Evolutionary conservation across 2,888 invertebrate genomes (phyloP), one percentile per base, ranked within the genome.

Genomic region (Linyphia triangularis): DNA sequence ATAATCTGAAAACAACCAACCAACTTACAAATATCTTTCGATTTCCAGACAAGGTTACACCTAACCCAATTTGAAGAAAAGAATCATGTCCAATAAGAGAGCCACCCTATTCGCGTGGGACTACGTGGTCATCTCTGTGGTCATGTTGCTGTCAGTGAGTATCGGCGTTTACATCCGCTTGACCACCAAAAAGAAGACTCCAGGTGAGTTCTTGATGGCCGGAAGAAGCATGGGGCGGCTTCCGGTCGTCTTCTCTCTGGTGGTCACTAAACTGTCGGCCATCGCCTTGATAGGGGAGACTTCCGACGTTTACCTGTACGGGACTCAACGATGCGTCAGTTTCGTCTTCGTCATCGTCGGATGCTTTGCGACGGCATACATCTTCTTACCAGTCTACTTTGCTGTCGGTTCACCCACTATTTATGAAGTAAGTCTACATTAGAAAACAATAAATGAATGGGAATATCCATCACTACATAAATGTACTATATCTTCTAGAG

Each of bases 311-410:
- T 90, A 90, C 65, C 30, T 67, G 22, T 85, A 82, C 37, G 89
- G 90, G 75, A 95, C 96, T 90, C 95, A 96, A 92, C 59, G 70
- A 0, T 70, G 69, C n/a, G 19, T 70, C n/a, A 59, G 26, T 0
- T 70, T 81, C 33, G 16, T 59, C 16, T 69, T 69, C 37, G 43
- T 83, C 22, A 97, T 97, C 92, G 91, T 97, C 9, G 96, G 95
- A 4, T 96, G 96, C 1, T 6, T 63, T 9, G 57, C 65, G 9
- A 73, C 83, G 0, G 37, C 83, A n/a, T 95, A 95, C 92, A 92
- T 96, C 57, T 97, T 96, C 92, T 93, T 97, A 88, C 97, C 97
- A 33, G 96, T 97, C 61, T 97, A 97, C 93, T 97, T 96, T 92
- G 95, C 95, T 90, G 93, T 97, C 2, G 95, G 96, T 92, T 95